Conservation (phyloP, 2,888 invertebrate genomes). For the Amphipoea oculea region DNA sequence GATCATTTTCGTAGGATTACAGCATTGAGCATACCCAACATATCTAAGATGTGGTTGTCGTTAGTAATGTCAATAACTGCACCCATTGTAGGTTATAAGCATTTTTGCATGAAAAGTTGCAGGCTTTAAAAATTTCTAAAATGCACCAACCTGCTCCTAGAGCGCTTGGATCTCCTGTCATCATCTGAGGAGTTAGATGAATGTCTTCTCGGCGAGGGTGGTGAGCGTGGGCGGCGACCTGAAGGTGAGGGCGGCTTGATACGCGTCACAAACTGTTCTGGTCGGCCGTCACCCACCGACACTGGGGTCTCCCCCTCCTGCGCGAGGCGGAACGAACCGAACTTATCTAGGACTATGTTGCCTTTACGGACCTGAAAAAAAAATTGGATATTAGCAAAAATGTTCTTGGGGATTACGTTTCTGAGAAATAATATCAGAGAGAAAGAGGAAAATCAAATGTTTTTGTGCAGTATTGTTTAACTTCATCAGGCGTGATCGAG, state of each 20-base stretch:
- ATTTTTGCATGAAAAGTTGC: neutral
- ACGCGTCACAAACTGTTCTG: slow-evolving; percentile 89
- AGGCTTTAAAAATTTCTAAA: slow-evolving; percentile 11
- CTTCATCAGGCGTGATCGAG: no score
- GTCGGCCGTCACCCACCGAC: slow-evolving; percentile 86
- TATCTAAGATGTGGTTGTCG: slow-evolving; percentile 7
- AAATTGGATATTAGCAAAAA: neutral
- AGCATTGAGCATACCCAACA: slow-evolving; percentile 15
- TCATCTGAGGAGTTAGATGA: slow-evolving; percentile 86
- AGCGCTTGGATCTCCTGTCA: slow-evolving; percentile 82
- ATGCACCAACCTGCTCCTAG: slow-evolving; percentile 81
- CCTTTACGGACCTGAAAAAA: slow-evolving; percentile 86
- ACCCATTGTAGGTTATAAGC: slow-evolving; percentile 29
- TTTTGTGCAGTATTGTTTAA: neutral
- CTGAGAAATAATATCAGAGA: neutral
- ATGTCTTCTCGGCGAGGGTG: slow-evolving; percentile 85
- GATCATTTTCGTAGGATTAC: neutral
- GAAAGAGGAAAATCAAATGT: neutral
- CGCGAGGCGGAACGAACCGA: slow-evolving; percentile 93
- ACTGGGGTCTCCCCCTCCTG: slow-evolving; percentile 89
- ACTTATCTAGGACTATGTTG: slow-evolving; percentile 93
- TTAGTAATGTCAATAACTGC: slow-evolving; percentile 39
- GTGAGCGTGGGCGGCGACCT: slow-evolving; percentile 84
- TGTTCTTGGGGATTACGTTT: neutral
- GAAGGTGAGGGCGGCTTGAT: slow-evolving; percentile 85